Base-by-base conservation (phyloP, 2,797 vertebrate species). In the Tenualosa thibaudeaui region DNA sequence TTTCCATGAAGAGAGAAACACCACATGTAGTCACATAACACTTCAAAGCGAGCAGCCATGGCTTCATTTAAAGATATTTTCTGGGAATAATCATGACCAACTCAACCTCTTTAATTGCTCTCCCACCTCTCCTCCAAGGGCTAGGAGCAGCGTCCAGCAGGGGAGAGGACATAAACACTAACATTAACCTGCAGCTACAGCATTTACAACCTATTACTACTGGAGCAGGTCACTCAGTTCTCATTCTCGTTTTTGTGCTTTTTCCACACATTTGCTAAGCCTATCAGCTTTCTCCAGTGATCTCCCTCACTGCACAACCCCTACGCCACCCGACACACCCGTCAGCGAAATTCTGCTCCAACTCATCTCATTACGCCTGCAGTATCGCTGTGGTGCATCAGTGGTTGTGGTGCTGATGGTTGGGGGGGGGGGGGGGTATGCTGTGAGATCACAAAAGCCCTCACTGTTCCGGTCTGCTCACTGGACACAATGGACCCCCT, bases 301-400 rank as follows among this genome's bases (percentile, higher is more conserved):
- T 93, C 91, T 93, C 90, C 90, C 31, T n/a, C 37, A 89, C 93
- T 88, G 89, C n/a, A 26, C 24, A 7, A 26, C 6, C 62, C n/a
- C 12, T 3, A 12, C 26, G 24, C 62, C 24, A 8, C 13, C 31
- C 24, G 3, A 26, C 65, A 91, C 91, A 89, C 91, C 91, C 90
- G 94, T 95, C 94, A 95, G 95, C 92, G 92, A 94, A 95, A 95
- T 94, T 91, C 93, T 90, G 92, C 93, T 93, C 90, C 89, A 90
- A 87, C 90, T 88, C 91, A 92, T 94, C 91, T 83, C 78, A 90
- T 92, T 95, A 90, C 92, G 85, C 90, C 88, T 88, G 65, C 92
- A 90, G 88, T 86, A 89, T 90, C 90, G 90, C 90, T 91, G 93
- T 91, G 93, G 92, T 90, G 88, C 85, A 82, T 83, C 84, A 82